Evolutionary conservation across 1,140 invertebrate species (phyloP), one percentile per base, ranked within the genome.

Genomic region (Thrips palmi): DNA sequence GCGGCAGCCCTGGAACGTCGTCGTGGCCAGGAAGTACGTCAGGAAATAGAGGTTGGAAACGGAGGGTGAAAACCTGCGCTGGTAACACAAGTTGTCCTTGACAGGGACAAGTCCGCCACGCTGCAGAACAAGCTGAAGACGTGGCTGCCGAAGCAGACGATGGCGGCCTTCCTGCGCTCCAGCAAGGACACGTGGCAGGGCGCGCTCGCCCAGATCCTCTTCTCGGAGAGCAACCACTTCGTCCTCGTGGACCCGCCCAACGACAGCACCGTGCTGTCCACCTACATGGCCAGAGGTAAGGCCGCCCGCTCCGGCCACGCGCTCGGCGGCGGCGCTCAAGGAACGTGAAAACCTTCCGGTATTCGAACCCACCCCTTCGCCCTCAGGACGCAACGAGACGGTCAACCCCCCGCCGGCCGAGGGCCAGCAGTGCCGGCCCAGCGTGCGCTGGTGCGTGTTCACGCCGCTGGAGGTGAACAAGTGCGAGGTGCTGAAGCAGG

Each of bases 361-460:
- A 24, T 6, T 22, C 11, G 21, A 23, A 22, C 11, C 7, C 34
- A 10, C 23, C n/a, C n/a, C 2, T 21, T 4, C n/a, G 12, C 35
- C 20, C 20, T 6, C 21, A 31, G 22, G 31, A 22, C 37, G 37
- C 19, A 34, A 30, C 22, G 41, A 34, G 14, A 29, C 32, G n/a
- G 23, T 29, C 20, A 39, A 41, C 27, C n/a, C n/a, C n/a, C n/a
- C n/a, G n/a, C n/a, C n/a, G n/a, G n/a, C n/a, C n/a, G n/a, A n/a
- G 2, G 2, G 8, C 6, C 33, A 33, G 23, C 28, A 51, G 3
- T 72, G 68, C 43, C 52, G 60, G 0, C 57, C 57, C 4, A 47
- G 52, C 0, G 58, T 66, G 5, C 59, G 62, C 43, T 71, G 68
- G 70, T 74, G 74, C 42, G 68, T 70, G 0, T 49, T 59, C 0